Evolutionary conservation across 2,113 vertebrate species (phyloP).

Genomic region (Triplophysa tibetana): DNA sequence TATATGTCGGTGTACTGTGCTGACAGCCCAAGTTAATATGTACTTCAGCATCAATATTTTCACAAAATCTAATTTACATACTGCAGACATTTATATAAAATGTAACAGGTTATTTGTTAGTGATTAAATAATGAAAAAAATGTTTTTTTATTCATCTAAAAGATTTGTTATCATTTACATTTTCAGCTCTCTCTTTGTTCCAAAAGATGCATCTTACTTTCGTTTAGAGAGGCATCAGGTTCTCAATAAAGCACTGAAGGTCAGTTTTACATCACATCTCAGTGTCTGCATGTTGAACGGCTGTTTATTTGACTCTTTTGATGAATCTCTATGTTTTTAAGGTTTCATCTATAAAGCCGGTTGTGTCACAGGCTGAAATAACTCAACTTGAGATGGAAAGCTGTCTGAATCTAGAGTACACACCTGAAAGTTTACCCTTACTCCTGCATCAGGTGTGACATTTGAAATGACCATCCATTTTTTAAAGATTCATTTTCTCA

Average conservation of each 20-base stretch:
- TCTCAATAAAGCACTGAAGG: conserved; percentile 71
- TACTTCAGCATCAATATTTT: too few species aligned
- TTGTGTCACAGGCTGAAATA: conserved; percentile 71
- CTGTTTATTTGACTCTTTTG: neutral
- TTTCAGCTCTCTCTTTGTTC: conserved; percentile 72
- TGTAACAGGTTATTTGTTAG: too few species aligned
- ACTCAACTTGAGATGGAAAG: conserved; percentile 80
- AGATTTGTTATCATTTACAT: neutral
- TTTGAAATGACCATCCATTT: neutral
- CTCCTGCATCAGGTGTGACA: conserved; percentile 68
- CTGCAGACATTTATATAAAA: too few species aligned
- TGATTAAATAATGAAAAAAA: too few species aligned
- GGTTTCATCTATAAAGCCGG: conserved; percentile 59
- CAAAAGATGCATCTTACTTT: conserved; percentile 74
- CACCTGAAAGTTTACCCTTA: conserved; percentile 63
- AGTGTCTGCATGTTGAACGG: neutral
- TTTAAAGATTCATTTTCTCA: neutral
- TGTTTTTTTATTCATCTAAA: too few species aligned
- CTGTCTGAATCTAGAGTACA: conserved; percentile 69
- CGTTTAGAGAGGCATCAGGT: conserved; percentile 71
- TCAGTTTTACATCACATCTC: conserved; percentile 47
- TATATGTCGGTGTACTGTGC: too few species aligned
- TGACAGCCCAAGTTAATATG: too few species aligned
- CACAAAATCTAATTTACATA: too few species aligned
- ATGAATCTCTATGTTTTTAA: neutral